phyloP scores from a whole-genome alignment of 1,140 invertebrate species.

The Subanguina moxae region DNA sequence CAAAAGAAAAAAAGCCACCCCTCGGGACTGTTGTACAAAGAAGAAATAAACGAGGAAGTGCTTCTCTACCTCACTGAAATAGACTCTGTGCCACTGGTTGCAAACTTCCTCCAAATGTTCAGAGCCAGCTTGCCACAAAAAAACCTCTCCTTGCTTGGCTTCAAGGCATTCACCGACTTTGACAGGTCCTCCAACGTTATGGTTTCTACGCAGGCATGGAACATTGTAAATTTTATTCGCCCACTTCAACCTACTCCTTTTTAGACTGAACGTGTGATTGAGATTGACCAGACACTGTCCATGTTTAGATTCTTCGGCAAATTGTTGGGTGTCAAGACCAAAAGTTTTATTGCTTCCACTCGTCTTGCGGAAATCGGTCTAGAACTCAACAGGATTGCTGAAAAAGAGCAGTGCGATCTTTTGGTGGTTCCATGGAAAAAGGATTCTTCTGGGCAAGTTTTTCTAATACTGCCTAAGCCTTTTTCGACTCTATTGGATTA shows the following conservation, averaged over 20 bases:
- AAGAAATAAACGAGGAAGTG: background rate
- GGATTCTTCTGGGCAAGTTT: background rate
- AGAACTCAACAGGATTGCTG: slow-evolving; percentile 4
- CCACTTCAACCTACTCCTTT: background rate
- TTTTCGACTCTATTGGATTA: background rate
- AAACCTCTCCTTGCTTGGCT: background rate
- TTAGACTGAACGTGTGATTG: slow-evolving; percentile 3
- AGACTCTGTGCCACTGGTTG: slow-evolving; percentile 11
- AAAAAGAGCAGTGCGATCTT: slow-evolving; percentile 5
- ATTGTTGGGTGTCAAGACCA: slow-evolving; percentile 1
- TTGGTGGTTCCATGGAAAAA: slow-evolving; percentile 16
- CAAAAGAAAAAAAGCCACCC: background rate
- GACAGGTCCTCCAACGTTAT: slow-evolving; percentile 13
- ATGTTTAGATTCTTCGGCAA: slow-evolving; percentile 16
- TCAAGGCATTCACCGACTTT: slow-evolving; percentile 5
- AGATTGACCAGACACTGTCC: slow-evolving; percentile 4
- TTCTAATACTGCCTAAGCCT: no score
- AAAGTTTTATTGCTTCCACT: slow-evolving; percentile 10
- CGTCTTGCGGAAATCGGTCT: background rate
- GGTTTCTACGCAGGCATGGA: slow-evolving; percentile 11
- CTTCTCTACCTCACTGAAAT: slow-evolving; percentile 16
- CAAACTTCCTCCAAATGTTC: slow-evolving; percentile 5
- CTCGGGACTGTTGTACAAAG: background rate
- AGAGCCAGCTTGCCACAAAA: background rate
- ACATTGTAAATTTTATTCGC: background rate